Conservation (phyloP, 1,140 invertebrate genomes). For the Platyura marginata region DNA sequence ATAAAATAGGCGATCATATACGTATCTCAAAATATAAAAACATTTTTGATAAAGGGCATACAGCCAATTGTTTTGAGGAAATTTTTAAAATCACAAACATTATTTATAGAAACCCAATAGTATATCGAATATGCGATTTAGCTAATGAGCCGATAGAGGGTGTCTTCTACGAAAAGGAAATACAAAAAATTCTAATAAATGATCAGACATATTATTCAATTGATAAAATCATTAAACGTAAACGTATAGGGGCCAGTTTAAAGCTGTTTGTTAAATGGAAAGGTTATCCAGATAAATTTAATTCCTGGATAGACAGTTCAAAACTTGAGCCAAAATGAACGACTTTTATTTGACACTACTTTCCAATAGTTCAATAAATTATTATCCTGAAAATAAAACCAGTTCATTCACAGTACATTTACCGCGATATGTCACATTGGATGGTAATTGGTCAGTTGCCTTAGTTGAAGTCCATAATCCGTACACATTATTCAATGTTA, state of each 20-base stretch:
- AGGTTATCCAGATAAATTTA: no score
- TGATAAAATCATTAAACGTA: no score
- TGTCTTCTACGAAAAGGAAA: not conserved
- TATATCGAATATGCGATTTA: not conserved
- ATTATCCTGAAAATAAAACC: not conserved
- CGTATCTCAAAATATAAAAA: conserved; percentile 12
- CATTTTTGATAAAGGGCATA: conserved; percentile 14
- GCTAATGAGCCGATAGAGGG: not conserved
- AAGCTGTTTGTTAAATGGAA: no score
- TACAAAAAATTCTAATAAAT: not conserved
- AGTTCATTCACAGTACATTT: not conserved
- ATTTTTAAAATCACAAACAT: conserved; percentile 12
- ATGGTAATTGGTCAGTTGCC: not conserved
- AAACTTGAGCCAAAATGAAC: not conserved
- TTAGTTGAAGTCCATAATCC: not conserved
- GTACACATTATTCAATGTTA: not conserved
- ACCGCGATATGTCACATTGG: not conserved
- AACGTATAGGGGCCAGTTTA: no score
- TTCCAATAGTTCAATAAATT: not conserved
- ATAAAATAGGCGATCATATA: conserved; percentile 14
- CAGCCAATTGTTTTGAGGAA: conserved; percentile 13
- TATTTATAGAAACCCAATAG: not conserved
- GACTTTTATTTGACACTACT: not conserved
- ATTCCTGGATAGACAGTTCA: no score
- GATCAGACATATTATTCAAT: no score